Conservation (phyloP, 2,113 vertebrate genomes). For the Astatotilapia flaviijosephi region DNA sequence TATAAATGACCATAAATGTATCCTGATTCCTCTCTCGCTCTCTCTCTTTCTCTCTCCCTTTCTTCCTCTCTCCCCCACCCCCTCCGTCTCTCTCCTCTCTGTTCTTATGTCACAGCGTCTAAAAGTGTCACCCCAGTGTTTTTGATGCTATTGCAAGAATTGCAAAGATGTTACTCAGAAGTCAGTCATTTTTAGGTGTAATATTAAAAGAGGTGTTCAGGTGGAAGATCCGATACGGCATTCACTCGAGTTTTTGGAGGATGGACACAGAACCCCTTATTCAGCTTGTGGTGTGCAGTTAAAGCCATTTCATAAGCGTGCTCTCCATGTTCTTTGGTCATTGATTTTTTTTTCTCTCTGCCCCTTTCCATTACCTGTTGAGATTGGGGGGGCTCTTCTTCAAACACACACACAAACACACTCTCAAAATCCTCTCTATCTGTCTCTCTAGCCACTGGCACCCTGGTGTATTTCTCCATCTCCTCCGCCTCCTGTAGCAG, state of each 20-base stretch:
- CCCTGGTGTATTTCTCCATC: conserved; percentile 67
- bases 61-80: neutral
- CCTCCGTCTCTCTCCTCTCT: neutral
- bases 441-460: conserved; percentile 53
- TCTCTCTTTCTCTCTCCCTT: neutral
- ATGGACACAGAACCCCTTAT: conserved; percentile 34
- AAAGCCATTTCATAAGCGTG: conserved; percentile 63
- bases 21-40: neutral
- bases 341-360: conserved; percentile 65
- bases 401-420: conserved; percentile 27
- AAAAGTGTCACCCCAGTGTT: conserved; percentile 21
- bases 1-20: conserved; percentile 48
- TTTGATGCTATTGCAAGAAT: conserved; percentile 20
- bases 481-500: conserved; percentile 46
- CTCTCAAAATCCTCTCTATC: conserved; percentile 48
- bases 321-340: conserved; percentile 64
- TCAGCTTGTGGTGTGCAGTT: conserved; percentile 50
- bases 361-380: conserved; percentile 72
- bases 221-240: conserved; percentile 23
- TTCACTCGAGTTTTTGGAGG: conserved; percentile 27
- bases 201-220: neutral
- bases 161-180: conserved; percentile 20
- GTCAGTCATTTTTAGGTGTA: neutral
- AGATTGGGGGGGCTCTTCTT: conserved; percentile 49
- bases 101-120: conserved; percentile 27